phyloP scores from a whole-genome alignment of 2,113 vertebrate species.

The Phocoena sinus region DNA sequence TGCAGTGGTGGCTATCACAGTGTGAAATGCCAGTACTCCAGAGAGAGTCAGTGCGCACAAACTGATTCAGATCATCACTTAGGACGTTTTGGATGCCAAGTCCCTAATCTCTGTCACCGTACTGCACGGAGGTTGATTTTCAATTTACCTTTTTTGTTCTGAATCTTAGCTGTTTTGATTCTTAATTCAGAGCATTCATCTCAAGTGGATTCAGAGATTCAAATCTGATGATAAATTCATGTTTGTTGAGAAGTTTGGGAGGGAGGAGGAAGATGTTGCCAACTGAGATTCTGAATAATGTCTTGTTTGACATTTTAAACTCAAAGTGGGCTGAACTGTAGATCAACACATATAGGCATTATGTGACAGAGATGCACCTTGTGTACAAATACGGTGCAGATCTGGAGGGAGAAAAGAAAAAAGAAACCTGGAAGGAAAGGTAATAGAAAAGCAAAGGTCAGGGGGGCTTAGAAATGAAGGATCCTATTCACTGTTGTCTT shows the following conservation, averaged over 20 bases:
- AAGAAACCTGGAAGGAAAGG: neutral
- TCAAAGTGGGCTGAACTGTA: neutral
- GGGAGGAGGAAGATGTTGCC: slow-evolving; percentile 11
- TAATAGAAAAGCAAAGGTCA: neutral
- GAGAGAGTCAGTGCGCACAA: neutral
- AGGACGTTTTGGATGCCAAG: neutral
- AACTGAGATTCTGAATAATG: slow-evolving; percentile 37
- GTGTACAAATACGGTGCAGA: neutral
- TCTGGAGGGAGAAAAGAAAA: neutral
- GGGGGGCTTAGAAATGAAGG: neutral
- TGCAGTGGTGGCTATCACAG: neutral
- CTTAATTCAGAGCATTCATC: slow-evolving; percentile 58
- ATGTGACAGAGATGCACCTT: neutral
- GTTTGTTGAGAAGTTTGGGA: slow-evolving; percentile 20
- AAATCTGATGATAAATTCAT: neutral
- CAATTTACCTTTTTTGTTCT: slow-evolving; percentile 49
- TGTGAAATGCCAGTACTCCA: fast-evolving
- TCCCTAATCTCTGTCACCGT: neutral
- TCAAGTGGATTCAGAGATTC: slow-evolving; percentile 32
- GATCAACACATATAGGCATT: neutral
- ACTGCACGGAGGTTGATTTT: slow-evolving; percentile 18
- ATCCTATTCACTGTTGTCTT: fast-evolving
- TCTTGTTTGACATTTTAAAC: slow-evolving; percentile 42
- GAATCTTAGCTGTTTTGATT: slow-evolving; percentile 34
- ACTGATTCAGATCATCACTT: neutral